Percentiles rank a stretch among this genome's conserved stretches.
phyloP scores from a whole-genome alignment of 2,888 invertebrate species.

The Aricia artaxerxes region DNA sequence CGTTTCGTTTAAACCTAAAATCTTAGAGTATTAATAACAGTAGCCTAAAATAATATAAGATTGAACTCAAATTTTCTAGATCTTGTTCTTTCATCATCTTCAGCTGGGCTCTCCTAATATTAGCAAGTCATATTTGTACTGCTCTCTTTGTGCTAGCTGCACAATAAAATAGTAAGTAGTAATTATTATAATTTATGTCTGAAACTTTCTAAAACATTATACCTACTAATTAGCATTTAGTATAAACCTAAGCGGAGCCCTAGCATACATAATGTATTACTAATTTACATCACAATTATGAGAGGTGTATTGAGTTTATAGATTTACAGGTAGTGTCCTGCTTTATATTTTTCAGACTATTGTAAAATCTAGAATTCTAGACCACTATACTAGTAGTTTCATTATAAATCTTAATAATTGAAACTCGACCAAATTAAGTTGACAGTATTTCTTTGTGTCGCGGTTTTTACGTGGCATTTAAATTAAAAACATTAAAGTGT shows the following conservation, averaged over 20 bases:
- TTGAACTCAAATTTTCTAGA: too few species aligned
- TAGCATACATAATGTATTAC: conserved; percentile 5
- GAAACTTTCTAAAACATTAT: conserved; percentile 4
- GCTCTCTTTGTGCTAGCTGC: not conserved
- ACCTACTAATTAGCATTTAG: conserved; percentile 8
- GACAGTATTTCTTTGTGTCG: too few species aligned
- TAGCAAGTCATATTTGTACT: not conserved
- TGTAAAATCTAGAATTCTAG: not conserved
- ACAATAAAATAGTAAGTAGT: not conserved
- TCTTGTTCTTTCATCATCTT: too few species aligned
- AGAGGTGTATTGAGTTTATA: not conserved
- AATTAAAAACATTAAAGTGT: too few species aligned
- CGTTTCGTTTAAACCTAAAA: too few species aligned
- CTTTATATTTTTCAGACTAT: conserved; percentile 7
- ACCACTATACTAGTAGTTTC: not conserved
- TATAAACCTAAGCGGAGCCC: conserved; percentile 3
- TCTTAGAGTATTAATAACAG: too few species aligned
- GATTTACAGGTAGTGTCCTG: conserved; percentile 1
- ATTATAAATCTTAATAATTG: not conserved
- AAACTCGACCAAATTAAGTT: too few species aligned
- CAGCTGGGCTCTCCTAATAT: not conserved
- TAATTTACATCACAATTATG: conserved; percentile 4
- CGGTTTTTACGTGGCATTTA: too few species aligned
- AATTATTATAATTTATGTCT: not conserved
- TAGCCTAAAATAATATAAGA: too few species aligned